A percentile compares a stretch with the other conserved stretches of the same genome.
Evolutionary conservation across 2,113 vertebrate species (phyloP).

Genomic region (Bos indicus): DNA sequence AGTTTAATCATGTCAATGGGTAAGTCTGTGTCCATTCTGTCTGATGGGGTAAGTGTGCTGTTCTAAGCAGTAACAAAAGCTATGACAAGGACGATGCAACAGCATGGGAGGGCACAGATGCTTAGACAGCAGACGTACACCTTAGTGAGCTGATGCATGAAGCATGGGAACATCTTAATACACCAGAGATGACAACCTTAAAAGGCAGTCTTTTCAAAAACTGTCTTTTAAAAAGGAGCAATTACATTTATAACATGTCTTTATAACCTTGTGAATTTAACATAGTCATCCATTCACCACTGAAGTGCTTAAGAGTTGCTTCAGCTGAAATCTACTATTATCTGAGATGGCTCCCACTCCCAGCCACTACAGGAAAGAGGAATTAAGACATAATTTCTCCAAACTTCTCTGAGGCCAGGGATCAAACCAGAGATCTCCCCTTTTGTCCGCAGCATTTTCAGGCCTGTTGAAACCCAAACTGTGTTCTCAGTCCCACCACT

Average conservation of each 20-base stretch:
- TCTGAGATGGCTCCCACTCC: neutral
- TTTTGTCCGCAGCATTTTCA: slow-evolving; percentile 18
- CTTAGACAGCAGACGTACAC: neutral
- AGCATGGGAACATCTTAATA: neutral
- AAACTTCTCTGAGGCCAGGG: neutral
- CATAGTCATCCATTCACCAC: neutral
- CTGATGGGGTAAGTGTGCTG: neutral
- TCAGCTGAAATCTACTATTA: neutral
- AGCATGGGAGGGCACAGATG: neutral
- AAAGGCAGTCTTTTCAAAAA: neutral
- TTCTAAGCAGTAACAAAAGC: slow-evolving; percentile 1
- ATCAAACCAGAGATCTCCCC: neutral
- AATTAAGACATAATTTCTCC: neutral
- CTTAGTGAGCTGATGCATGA: neutral
- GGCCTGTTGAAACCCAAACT: neutral
- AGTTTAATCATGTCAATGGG: neutral
- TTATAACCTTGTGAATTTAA: slow-evolving; percentile 34
- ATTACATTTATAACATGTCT: neutral
- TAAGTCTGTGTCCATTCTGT: neutral
- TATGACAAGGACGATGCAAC: neutral
- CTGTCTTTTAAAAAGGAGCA: neutral
- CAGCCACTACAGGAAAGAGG: neutral
- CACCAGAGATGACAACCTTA: neutral
- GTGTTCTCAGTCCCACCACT: neutral
- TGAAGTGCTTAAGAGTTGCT: neutral